Conservation (phyloP, 2,888 invertebrate species). For the Harpalus rufipes region DNA sequence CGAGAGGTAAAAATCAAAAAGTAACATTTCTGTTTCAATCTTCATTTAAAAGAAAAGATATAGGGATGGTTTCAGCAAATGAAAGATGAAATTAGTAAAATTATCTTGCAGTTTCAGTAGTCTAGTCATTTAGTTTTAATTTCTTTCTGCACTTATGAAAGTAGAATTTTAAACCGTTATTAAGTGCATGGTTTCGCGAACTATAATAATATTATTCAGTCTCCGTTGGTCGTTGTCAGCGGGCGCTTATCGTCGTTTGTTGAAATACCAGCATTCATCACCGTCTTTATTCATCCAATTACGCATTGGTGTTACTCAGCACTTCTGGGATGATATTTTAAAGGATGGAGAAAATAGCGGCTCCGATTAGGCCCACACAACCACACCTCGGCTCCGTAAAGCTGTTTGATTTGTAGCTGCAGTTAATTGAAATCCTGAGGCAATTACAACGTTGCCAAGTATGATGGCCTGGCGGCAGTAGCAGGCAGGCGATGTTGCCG, state of each 20-base stretch:
- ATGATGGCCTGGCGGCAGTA: constrained; percentile 70
- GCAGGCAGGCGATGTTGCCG: constrained; percentile 66
- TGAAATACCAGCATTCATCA: constrained; percentile 52
- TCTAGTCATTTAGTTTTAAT: background rate
- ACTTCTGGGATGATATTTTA: constrained; percentile 77
- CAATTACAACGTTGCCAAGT: constrained; percentile 76
- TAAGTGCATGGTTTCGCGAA: background rate
- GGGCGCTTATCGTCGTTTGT: constrained; percentile 4
- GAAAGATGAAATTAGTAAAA: background rate
- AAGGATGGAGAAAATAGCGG: constrained; percentile 75
- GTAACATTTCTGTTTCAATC: background rate
- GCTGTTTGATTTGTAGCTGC: constrained; percentile 79
- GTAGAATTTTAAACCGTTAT: background rate
- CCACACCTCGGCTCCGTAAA: constrained; percentile 72
- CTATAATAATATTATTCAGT: background rate
- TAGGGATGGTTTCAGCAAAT: background rate
- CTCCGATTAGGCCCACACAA: constrained; percentile 45
- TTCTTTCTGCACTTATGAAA: background rate
- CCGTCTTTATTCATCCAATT: constrained; percentile 76
- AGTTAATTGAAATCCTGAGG: constrained; percentile 79
- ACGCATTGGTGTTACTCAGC: constrained; percentile 76
- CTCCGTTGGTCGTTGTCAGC: background rate
- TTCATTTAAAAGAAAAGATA: background rate
- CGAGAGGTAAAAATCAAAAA: too few relatives aligned
- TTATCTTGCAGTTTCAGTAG: background rate